Base-by-base conservation (phyloP, 2,888 invertebrate genomes). In the Thereva nobilitata region DNA sequence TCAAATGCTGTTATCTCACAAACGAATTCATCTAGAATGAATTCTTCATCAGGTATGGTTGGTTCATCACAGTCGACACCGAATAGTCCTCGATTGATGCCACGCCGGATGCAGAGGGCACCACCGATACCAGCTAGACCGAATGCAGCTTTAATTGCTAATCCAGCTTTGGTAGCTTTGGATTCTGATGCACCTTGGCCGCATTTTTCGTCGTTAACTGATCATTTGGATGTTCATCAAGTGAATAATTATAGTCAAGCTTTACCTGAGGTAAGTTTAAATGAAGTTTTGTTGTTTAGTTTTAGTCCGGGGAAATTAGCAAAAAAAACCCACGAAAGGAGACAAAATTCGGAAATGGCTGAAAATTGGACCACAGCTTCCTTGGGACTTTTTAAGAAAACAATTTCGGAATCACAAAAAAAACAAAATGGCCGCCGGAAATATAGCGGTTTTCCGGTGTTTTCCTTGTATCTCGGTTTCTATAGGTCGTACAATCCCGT, bases 11-110 rank as follows among this genome's bases (percentile, higher is more conserved):
- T 56, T 23, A 23, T 23, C 4, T 54, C 66, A 5, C 37, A 40
- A 37, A 35, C 66, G 5, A 10, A 45, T 10, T 63, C 66, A 38
- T 54, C 49, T 23, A 34, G 57, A 10, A 54, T 23, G 23, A 23
- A 23, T 23, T 23, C 61, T 7, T 34, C 63, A 23, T 34, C 41
- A 3, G 8, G 37, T 40, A 4, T 23, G n/a, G 23, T 49, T 9
- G 57, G 68, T 37, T 69, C 72, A 67, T 82, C 82, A 63, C 83
- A 83, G 53, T 89, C 89, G 69, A 89, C 88, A 38, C 89, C 90
- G 56, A 89, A 87, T 75, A 90, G 90, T 76, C 91, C 90, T 35
- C 84, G 89, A 69, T 81, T 90, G 70, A 77, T 90, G 83, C 87
- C 87, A 56, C 83, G 86, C 67, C 80, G 86, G 72, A 78, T 83